Percentiles rank a stretch among this genome's conserved stretches.
phyloP scores from a whole-genome alignment of 1,140 invertebrate species.

The Apis dorsata region DNA sequence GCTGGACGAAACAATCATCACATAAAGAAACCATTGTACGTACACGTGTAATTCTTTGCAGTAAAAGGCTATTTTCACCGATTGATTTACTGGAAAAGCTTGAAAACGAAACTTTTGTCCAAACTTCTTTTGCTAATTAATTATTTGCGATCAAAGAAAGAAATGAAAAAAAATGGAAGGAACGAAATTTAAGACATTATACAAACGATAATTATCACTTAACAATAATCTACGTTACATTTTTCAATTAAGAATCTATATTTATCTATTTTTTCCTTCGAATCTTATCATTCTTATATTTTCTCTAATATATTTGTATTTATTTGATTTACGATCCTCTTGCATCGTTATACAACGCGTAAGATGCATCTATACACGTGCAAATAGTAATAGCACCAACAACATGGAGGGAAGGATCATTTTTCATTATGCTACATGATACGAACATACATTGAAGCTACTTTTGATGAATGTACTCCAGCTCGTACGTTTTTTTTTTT shows the following conservation, averaged over 20 bases:
- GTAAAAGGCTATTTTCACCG: conserved; percentile 10
- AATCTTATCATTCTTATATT: neutral
- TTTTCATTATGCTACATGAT: conserved; percentile 20
- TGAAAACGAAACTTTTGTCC: neutral
- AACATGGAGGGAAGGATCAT: neutral
- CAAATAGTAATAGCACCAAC: neutral
- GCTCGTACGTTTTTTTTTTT: neutral
- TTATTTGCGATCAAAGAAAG: neutral
- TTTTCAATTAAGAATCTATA: neutral
- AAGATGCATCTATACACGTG: neutral
- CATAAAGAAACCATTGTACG: conserved; percentile 18
- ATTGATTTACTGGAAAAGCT: neutral
- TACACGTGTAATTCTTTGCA: neutral
- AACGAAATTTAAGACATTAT: neutral
- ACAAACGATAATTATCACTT: neutral
- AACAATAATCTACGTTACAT: neutral
- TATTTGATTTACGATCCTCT: conserved; percentile 3
- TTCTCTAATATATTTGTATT: neutral
- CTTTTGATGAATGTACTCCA: neutral
- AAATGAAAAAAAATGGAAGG: neutral
- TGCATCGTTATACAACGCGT: neutral
- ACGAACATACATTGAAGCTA: neutral
- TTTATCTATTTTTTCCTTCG: neutral
- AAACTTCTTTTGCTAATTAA: neutral
- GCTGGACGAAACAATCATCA: conserved; percentile 26